Evolutionary conservation across 2,888 invertebrate species (phyloP), one percentile per base, ranked within the genome.

Genomic region (Physocephala rufipes): DNA sequence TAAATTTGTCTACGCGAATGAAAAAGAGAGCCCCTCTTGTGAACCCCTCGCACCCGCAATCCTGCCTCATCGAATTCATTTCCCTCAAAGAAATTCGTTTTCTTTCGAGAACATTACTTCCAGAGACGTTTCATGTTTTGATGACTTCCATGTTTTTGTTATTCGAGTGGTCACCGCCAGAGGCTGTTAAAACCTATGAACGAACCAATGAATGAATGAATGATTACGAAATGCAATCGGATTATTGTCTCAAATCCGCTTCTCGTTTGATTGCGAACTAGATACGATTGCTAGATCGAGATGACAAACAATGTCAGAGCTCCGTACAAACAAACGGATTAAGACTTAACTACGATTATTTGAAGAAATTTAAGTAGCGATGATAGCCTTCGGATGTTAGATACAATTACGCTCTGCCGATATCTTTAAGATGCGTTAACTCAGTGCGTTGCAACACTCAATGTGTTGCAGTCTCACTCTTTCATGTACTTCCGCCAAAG

Each of bases 381-480:
- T 26, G 21, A 24, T 36, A 26, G 16, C 24, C 61, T 43, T 47
- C 67, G 45, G 51, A 62, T 68, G 49, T 68, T 62, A 68, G 68
- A 43, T 68, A 68, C 68, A 68, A 68, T 68, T 62, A 68, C 68
- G 68, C 51, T 68, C 61, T 61, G 61, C 49, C 12, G n/a, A 15
- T 67, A 67, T 58, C 67, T 67, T 59, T 61, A 61, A 49, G 21
- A 68, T 61, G 45, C 61, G 67, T 61, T 61, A 55, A 68, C 36
- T 61, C 47, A 30, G 26, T 58, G 58, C 26, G 24, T 55, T 45
- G 45, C 45, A 12, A 16, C 13, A 19, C 24, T 21, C 4, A 21
- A 13, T 45, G 12, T 43, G 21, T 47, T 16, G 16, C 15, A 19
- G 19, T 26, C 49, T 26, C 51, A 19, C 47, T 30, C 30, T 67